Evolutionary conservation across 2,888 invertebrate species (phyloP).

Genomic region (Epinotia brunnichana): DNA sequence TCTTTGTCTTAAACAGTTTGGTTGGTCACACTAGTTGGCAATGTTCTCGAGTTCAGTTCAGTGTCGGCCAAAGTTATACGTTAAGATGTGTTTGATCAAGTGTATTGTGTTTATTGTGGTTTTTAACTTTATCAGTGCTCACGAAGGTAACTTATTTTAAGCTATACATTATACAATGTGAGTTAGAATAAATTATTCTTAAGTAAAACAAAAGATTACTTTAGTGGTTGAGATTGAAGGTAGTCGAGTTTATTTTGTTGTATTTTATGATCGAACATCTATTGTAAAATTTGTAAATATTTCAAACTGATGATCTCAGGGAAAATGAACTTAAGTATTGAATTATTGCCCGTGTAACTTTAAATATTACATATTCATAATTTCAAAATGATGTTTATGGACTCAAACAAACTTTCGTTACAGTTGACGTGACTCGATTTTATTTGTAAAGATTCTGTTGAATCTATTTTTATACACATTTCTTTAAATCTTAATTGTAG

Average conservation of each 20-base stretch:
- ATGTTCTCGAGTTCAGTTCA: slow-evolving; percentile 10
- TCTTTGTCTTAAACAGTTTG: background rate
- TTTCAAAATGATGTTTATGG: too few species aligned
- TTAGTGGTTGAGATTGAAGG: background rate
- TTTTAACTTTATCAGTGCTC: slow-evolving; percentile 13
- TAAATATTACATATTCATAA: too few species aligned
- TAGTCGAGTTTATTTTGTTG: background rate
- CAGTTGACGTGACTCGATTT: too few species aligned
- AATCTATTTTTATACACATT: too few species aligned
- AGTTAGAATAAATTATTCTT: background rate
- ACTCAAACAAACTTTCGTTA: too few species aligned
- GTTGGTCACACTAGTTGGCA: slow-evolving; percentile 20
- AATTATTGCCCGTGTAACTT: too few species aligned
- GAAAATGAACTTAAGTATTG: too few species aligned
- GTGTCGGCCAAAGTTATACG: background rate
- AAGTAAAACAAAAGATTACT: background rate
- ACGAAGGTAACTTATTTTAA: slow-evolving; percentile 7
- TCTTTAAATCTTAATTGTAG: too few species aligned
- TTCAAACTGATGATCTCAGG: too few species aligned
- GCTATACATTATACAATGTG: background rate
- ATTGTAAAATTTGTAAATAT: too few species aligned
- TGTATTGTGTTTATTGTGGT: slow-evolving; percentile 13
- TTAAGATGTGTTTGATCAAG: slow-evolving; percentile 10
- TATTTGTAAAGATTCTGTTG: too few species aligned
- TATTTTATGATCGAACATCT: background rate